These are phyloP conservation scores for Scartelaos histophorus DNA, from an alignment of 2,113 vertebrate genomes.

Conservation along the genomic window DNA sequence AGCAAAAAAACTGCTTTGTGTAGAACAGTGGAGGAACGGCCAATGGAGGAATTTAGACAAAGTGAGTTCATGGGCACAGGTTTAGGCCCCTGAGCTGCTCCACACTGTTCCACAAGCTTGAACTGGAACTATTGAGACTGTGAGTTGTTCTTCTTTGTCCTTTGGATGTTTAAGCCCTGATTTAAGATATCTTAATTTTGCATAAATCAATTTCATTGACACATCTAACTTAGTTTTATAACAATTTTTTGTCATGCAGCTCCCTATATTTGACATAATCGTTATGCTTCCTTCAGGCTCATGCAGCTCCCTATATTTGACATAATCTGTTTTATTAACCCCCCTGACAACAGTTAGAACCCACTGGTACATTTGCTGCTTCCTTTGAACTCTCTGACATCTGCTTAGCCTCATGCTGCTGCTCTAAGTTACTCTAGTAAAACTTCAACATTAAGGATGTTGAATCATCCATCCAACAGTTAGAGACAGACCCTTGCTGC, in stretches of 20 bases:
- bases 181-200: background rate
- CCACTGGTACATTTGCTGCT: background rate
- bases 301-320: too few species aligned
- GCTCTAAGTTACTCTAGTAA: slow-evolving; percentile 20
- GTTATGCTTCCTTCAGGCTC: too few species aligned
- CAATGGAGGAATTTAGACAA: slow-evolving; percentile 13
- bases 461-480: slow-evolving; percentile 24
- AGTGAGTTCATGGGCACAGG: slow-evolving; percentile 17
- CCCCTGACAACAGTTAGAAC: background rate
- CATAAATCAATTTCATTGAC: too few species aligned
- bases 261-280: background rate
- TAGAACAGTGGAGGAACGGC: slow-evolving; percentile 11
- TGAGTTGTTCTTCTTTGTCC: background rate
- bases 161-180: background rate
- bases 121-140: background rate
- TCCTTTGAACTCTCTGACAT: background rate
- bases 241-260: too few species aligned
- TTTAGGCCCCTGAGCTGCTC: background rate
- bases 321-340: background rate
- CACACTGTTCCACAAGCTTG: background rate
- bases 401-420: slow-evolving; percentile 21
- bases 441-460: background rate
- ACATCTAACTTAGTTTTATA: too few species aligned
- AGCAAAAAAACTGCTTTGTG: slow-evolving; percentile 11
- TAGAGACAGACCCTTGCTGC: slow-evolving; percentile 36